phyloP scores from a whole-genome alignment of 2,797 vertebrate species.

The Lepus oiostolus region DNA sequence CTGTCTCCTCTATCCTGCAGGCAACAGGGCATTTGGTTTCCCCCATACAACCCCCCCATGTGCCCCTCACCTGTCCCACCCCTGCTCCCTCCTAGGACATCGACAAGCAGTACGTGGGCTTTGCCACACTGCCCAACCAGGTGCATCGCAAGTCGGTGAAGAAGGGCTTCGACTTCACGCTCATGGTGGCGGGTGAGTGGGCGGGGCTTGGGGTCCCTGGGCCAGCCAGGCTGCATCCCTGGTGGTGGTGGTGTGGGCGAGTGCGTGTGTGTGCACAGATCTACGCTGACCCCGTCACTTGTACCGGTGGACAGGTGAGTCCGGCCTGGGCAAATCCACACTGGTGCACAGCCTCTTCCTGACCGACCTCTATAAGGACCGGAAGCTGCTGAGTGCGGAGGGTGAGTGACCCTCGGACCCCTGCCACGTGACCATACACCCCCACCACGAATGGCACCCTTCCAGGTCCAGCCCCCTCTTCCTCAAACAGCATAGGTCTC shows the following conservation, averaged over 20 bases:
- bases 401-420: constrained; percentile 88
- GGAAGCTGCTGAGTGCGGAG: constrained; percentile 98
- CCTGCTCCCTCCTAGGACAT: constrained; percentile 87
- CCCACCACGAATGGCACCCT: neutral
- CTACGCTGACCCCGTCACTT: neutral
- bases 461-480: neutral
- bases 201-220: neutral
- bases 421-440: neutral
- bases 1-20: neutral
- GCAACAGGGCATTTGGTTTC: neutral
- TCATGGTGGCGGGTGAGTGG: constrained; percentile 97
- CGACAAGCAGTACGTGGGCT: constrained; percentile 98
- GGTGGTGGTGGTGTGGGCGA: no score
- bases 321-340: constrained; percentile 98
- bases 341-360: constrained; percentile 99
- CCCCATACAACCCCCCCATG: no score
- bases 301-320: constrained; percentile 88
- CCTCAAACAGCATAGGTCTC: neutral
- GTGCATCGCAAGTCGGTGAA: constrained; percentile 98
- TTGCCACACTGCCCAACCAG: constrained; percentile 97
- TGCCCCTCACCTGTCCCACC: constrained; percentile 24
- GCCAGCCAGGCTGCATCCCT: neutral
- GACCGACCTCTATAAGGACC: constrained; percentile 98
- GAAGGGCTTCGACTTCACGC: constrained; percentile 98
- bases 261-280: neutral